A percentile compares a stretch with the other conserved stretches of the same genome.
phyloP scores from a whole-genome alignment of 1,140 invertebrate species.

The Sycobia sp. region DNA sequence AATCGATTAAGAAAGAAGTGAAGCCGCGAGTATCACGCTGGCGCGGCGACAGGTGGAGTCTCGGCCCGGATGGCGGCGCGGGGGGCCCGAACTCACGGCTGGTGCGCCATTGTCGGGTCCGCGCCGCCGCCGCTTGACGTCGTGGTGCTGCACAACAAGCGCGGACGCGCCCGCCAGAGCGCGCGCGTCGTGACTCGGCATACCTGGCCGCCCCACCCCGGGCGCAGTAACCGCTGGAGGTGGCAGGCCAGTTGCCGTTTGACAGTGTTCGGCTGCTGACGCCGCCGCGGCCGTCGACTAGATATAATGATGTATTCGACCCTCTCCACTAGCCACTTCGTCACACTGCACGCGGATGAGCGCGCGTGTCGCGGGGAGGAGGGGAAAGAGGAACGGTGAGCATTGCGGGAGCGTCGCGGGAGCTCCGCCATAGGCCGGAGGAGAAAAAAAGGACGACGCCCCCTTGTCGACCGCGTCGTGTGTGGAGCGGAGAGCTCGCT shows the following conservation, averaged over 20 bases:
- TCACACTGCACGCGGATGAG: constrained; percentile 51
- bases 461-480: not conserved
- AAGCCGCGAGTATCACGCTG: not conserved
- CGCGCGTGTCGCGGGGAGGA: not conserved
- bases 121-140: too few species aligned
- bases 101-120: constrained; percentile 4
- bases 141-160: too few species aligned
- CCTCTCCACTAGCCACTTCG: constrained; percentile 48
- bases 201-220: not conserved
- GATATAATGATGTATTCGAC: constrained; percentile 55
- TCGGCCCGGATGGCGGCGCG: not conserved
- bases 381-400: constrained; percentile 39
- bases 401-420: constrained; percentile 22
- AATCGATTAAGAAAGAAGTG: not conserved
- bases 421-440: constrained; percentile 29
- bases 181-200: not conserved
- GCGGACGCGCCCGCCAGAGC: too few species aligned
- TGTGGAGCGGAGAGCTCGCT: too few species aligned
- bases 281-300: constrained; percentile 49
- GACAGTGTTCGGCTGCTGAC: constrained; percentile 57
- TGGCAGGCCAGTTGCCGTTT: constrained; percentile 51
- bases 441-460: constrained; percentile 29
- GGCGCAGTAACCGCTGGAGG: not conserved
- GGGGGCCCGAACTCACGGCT: too few species aligned
- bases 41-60: too few species aligned